These are phyloP conservation scores for Dasypolia templi DNA, from an alignment of 2,888 invertebrate genomes.

Conservation along the genomic window DNA sequence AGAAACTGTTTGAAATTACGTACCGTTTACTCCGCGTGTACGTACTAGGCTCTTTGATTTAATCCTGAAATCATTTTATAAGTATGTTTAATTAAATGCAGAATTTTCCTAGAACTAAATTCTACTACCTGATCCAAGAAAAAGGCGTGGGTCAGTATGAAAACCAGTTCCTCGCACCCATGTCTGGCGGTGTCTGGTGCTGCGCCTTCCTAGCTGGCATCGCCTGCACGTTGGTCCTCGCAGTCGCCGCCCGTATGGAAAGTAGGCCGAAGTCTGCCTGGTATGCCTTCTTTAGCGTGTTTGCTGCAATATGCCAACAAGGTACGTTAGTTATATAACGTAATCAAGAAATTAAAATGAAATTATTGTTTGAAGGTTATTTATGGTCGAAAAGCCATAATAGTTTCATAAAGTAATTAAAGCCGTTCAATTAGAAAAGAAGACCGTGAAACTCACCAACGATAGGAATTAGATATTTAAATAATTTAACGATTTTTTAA, in stretches of 20 bases:
- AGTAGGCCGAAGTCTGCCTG: slow-evolving; percentile 72
- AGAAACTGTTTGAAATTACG: neutral
- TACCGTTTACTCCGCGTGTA: neutral
- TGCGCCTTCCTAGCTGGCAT: slow-evolving; percentile 74
- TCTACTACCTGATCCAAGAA: slow-evolving; percentile 84
- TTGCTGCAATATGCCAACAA: slow-evolving; percentile 85
- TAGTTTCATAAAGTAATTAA: slow-evolving; percentile 7
- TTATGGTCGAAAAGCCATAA: neutral
- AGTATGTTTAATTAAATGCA: neutral
- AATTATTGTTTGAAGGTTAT: neutral
- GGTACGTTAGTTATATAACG: slow-evolving; percentile 67
- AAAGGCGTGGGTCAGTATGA: slow-evolving; percentile 83
- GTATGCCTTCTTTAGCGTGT: slow-evolving; percentile 82
- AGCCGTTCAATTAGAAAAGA: neutral
- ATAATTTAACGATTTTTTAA: too few relatives aligned
- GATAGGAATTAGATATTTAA: slow-evolving; percentile 7
- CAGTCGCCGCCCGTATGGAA: slow-evolving; percentile 78
- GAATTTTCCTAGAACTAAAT: slow-evolving; percentile 76
- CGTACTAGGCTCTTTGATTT: neutral
- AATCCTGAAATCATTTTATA: too few relatives aligned
- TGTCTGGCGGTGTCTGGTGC: slow-evolving; percentile 86
- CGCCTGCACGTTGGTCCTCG: slow-evolving; percentile 79
- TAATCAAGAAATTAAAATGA: neutral
- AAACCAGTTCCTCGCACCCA: slow-evolving; percentile 87
- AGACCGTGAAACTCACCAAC: neutral